These are phyloP conservation scores for Pseudeuparius sepicola DNA, from an alignment of 2,888 invertebrate species.

Conservation along the genomic window DNA sequence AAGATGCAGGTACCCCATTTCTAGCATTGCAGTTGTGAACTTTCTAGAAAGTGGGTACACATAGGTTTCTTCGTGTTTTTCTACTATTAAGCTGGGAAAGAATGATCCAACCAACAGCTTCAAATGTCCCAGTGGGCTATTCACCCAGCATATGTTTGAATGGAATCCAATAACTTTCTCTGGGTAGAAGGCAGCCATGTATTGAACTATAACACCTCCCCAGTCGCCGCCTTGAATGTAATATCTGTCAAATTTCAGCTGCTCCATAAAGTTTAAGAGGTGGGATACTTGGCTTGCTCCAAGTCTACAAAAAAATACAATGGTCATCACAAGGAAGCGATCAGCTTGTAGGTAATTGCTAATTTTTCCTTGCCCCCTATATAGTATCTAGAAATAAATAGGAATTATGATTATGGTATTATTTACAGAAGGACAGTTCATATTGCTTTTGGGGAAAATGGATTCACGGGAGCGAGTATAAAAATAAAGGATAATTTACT, in stretches of 20 bases:
- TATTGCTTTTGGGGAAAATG: too few species aligned
- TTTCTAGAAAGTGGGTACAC: conserved; percentile 44
- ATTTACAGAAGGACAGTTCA: too few species aligned
- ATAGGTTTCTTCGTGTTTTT: conserved; percentile 40
- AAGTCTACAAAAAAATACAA: too few species aligned
- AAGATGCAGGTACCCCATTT: conserved; percentile 59
- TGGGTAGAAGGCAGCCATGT: conserved; percentile 55
- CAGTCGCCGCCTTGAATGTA: conserved; percentile 49
- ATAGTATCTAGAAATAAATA: too few species aligned
- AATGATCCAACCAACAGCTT: conserved; percentile 18
- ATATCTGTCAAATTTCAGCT: conserved; percentile 56
- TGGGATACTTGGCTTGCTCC: conserved; percentile 47
- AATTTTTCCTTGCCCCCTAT: too few species aligned
- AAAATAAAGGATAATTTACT: too few species aligned
- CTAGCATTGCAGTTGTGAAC: conserved; percentile 38
- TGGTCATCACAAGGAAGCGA: too few species aligned
- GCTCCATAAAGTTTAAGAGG: conserved; percentile 59
- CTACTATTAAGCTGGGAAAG: conserved; percentile 20
- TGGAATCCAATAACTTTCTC: conserved; percentile 47
- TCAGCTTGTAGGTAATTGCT: too few species aligned
- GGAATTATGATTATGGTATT: too few species aligned
- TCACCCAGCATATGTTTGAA: conserved; percentile 42
- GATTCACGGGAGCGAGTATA: too few species aligned
- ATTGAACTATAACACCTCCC: conserved; percentile 56
- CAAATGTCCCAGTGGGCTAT: conserved; percentile 14